Base-by-base conservation (phyloP, 1,140 invertebrate species). In the Eriocheir sinensis region DNA sequence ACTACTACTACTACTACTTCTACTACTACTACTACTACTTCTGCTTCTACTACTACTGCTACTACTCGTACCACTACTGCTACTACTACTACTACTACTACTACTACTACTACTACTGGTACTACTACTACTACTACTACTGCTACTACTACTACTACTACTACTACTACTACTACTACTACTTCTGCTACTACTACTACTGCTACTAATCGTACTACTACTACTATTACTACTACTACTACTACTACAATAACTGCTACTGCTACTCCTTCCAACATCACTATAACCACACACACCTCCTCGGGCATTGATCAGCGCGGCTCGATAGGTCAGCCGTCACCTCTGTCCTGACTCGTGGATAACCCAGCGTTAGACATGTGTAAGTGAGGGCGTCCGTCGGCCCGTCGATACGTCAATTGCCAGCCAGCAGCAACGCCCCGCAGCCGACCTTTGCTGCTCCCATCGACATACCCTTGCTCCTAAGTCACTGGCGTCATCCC, bases 81-180 rank as follows among this genome's bases (percentile, higher is more conserved):
- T 48, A 48, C 44, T n/a, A n/a, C 60, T 72, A 72, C 60, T 72
- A 72, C 60, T 72, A 72, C 60, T 2, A n/a, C 27, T 8, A 72
- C 60, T 8, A 72, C 60, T 8, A 17, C 60, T 72, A 72, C 60
- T 72, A n/a, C 60, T 72, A 72, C 60, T 72, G n/a, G 21, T 72
- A 72, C 60, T 72, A 72, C 60, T 72, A 72, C 60, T 72, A 72
- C 60, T 72, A 72, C 60, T 72, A 72, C 60, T 72, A 72, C 60
- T 72, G n/a, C 60, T 72, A 72, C 60, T 72, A 72, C 60, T 72
- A 72, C 60, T 72, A 72, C 60, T n/a, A 72, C 60, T n/a, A 72
- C 4, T n/a, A 72, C 60, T 72, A 72, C 60, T n/a, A 72, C 60
- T n/a, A 72, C 60, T 72, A 72, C 60, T 72, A 72, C 60, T n/a